Base-by-base conservation (phyloP, 2,888 invertebrate species). In the Apamea epomidion region DNA sequence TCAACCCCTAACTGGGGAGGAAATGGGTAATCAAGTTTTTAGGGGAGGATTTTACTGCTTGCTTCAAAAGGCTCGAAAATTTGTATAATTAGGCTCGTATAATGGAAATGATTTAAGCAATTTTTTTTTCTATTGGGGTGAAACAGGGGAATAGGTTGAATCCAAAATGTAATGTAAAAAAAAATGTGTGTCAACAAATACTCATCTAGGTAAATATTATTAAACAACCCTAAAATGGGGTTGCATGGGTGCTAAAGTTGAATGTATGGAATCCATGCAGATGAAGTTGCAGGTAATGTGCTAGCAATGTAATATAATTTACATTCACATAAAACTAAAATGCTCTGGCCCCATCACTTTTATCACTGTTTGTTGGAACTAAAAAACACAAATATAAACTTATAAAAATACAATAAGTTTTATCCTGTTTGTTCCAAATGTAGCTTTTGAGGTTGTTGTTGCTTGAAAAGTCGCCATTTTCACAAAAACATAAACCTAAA, bases 401-500 rank as follows among this genome's bases (percentile, higher is more conserved):
- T 29, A 32, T 51, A 64, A 51, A 69, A 74, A 16, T 48, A 81
- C 42, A 69, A 80, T 54, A 65, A 18, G 5, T 72, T 74, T 68
- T 75, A 85, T 84, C 74, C 62, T 58, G 54, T 64, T 68, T 80
- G 67, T 64, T 65, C 64, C n/a, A 80, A 69, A 81, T 73, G 81
- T 69, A 64, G 62, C 14, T 58, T 67, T 85, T 62, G 60, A 64
- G 71, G 71, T 85, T 58, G n/a, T 79, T 68, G 29, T 42, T 58
- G 32, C n/a, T 37, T 62, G 37, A 60, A 64, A 68, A 83, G 29
- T 74, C 65, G 42, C 14, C 2, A 65, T 73, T 72, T 70, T 48
- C 60, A 58, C 37, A 60, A 71, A 72, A 69, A 82, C 18, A 58
- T 51, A 64, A 74, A 67, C 65, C 60, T 74, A 67, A 54, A 73